phyloP scores from a whole-genome alignment of 2,797 vertebrate genomes.

The Peromyscus nudipes region DNA sequence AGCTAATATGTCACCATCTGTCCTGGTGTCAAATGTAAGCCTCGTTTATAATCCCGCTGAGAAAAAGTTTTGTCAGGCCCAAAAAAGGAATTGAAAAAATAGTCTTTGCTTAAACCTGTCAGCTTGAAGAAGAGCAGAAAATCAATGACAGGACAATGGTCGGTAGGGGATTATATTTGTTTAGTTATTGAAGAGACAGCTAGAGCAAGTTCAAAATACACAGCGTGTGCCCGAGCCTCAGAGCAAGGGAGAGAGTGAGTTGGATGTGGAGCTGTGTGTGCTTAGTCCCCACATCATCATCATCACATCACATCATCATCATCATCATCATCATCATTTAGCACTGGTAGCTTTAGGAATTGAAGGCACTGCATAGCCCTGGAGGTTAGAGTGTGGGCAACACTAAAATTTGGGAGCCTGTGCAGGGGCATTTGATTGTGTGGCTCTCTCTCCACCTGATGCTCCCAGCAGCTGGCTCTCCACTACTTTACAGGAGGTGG shows the following conservation, averaged over 20 bases:
- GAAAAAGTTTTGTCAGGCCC: slow-evolving; percentile 69
- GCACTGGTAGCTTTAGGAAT: slow-evolving; percentile 20
- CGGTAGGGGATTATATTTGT: slow-evolving; percentile 40
- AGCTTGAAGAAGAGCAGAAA: slow-evolving; percentile 79
- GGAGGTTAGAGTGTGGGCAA: not conserved
- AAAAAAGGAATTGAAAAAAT: slow-evolving; percentile 72
- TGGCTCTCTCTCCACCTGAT: not conserved
- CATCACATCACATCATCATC: too few relatives aligned
- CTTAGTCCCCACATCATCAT: not conserved
- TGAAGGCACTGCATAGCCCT: not conserved
- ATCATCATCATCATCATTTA: not conserved
- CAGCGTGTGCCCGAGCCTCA: slow-evolving; percentile 6
- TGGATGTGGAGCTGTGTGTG: not conserved
- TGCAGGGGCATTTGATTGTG: not conserved
- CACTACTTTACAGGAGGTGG: not conserved
- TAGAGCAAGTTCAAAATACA: slow-evolving; percentile 53
- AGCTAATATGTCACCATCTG: slow-evolving; percentile 42
- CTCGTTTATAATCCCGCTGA: slow-evolving; percentile 76
- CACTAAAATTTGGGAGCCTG: not conserved
- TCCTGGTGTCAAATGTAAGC: slow-evolving; percentile 47
- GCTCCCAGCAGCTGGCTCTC: not conserved
- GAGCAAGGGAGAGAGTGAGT: not conserved
- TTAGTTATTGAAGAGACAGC: slow-evolving; percentile 66
- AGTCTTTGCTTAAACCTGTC: slow-evolving; percentile 67
- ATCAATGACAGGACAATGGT: slow-evolving; percentile 54